These are phyloP conservation scores for Tipula unca DNA, from an alignment of 2,888 invertebrate genomes.

Conservation along the genomic window DNA sequence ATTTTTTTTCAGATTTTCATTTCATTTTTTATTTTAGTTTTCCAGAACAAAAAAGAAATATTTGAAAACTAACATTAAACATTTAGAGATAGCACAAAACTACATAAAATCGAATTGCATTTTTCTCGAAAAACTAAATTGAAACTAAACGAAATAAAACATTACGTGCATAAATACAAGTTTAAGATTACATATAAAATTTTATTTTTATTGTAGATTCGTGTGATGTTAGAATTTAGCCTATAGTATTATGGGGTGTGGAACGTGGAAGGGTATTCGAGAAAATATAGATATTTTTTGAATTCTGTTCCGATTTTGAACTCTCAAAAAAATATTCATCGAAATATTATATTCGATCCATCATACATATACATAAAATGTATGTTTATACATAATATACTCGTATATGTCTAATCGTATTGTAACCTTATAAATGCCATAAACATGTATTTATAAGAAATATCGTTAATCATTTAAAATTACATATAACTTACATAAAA, in stretches of 20 bases:
- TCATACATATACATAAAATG: no score
- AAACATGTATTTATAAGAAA: neutral
- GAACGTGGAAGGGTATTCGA: neutral
- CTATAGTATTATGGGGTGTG: neutral
- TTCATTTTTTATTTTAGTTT: neutral
- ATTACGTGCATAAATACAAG: neutral
- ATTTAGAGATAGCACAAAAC: neutral
- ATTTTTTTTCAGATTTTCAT: neutral
- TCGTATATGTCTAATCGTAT: neutral
- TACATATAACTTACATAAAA: neutral
- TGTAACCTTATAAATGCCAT: neutral
- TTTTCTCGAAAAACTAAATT: neutral
- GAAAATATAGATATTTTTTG: neutral
- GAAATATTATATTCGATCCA: neutral
- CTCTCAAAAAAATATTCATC: neutral
- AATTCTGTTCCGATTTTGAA: neutral
- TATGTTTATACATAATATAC: neutral
- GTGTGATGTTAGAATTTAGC: neutral
- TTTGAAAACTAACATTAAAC: neutral
- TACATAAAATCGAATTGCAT: neutral
- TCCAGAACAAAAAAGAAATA: neutral
- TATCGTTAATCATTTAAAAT: neutral
- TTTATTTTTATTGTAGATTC: neutral
- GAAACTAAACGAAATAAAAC: neutral
- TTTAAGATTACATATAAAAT: neutral